Percentiles rank a stretch among this genome's conserved stretches.
Conservation (phyloP, 2,888 invertebrate genomes). For the Mechanitis messenoides region DNA sequence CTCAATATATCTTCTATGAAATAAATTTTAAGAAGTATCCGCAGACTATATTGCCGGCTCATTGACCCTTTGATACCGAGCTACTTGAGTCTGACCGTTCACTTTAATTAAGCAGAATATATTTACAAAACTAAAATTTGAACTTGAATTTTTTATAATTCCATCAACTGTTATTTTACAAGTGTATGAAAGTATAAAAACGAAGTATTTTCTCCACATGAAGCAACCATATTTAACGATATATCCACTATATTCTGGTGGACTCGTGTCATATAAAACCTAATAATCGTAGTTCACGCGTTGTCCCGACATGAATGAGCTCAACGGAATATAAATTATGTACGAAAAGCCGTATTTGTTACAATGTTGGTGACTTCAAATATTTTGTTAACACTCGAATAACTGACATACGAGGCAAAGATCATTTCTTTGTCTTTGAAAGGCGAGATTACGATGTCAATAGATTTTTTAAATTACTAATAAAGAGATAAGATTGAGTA, state of each 20-base stretch:
- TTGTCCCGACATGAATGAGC: conserved; percentile 26
- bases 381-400: conserved; percentile 3
- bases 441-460: too few species aligned
- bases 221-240: not conserved
- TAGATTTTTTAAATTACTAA: too few species aligned
- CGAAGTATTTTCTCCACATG: not conserved
- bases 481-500: too few species aligned
- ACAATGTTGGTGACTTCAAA: conserved; percentile 19
- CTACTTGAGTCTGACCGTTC: too few species aligned
- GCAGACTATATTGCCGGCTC: too few species aligned
- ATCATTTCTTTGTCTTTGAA: too few species aligned
- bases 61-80: too few species aligned
- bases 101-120: too few species aligned
- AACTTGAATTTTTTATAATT: too few species aligned
- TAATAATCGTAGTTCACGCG: conserved; percentile 18
- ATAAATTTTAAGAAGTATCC: too few species aligned
- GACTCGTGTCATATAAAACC: conserved; percentile 13
- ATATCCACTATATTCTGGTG: not conserved
- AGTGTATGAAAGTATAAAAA: not conserved
- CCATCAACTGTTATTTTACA: not conserved
- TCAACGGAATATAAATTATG: conserved; percentile 28
- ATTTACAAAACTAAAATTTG: too few species aligned
- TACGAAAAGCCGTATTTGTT: conserved; percentile 23
- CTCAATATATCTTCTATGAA: too few species aligned
- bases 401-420: not conserved